Evolutionary conservation across 1,140 invertebrate species (phyloP), one percentile per base, ranked within the genome.

Genomic region (Hypsibius dujardini): DNA sequence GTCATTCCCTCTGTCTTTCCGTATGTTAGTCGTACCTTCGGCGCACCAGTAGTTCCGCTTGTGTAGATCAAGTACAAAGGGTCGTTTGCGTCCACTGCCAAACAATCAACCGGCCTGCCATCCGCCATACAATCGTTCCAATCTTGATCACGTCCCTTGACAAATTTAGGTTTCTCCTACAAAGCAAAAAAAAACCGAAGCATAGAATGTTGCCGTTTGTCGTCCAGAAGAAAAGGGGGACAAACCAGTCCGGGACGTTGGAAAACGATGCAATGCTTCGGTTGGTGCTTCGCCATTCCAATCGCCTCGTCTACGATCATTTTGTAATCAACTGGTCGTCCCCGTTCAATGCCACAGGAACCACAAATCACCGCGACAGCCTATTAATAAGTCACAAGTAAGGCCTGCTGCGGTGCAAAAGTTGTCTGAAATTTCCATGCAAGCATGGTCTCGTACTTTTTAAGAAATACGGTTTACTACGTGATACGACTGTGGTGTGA

Each of bases 41-140:
- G 80, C 70, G 76, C 76, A 81, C 87, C 87, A 73, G 90, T 91
- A 14, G 90, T 91, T 70, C 91, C 92, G 1, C 91, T 95, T 1
- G 92, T 96, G 76, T 96, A 95, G 0, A 96, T 80, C 72, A 96
- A 87, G 75, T 95, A 96, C 1, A 94, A 79, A 0, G 92, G 89
- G 75, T 95, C 88, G 75, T 90, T 92, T 7, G 91, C 87, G 74
- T 89, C 86, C 0, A 94, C 86, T 0, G 90, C 84, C 1, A 93
- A 87, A 76, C 89, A 92, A 1, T 88, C 85, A 73, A 87, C 86
- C 14, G 86, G 86, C 1, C 84, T 81, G 0, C 84, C 81, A 47
- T 80, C 79, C 15, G 79, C 78, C 42, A 92, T 73, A 1, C 87
- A 84, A 45, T 88, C 85, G 1, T 88, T 83, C 88, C 90, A 94